phyloP scores from a whole-genome alignment of 2,797 vertebrate genomes.

The Macropodus opercularis region DNA sequence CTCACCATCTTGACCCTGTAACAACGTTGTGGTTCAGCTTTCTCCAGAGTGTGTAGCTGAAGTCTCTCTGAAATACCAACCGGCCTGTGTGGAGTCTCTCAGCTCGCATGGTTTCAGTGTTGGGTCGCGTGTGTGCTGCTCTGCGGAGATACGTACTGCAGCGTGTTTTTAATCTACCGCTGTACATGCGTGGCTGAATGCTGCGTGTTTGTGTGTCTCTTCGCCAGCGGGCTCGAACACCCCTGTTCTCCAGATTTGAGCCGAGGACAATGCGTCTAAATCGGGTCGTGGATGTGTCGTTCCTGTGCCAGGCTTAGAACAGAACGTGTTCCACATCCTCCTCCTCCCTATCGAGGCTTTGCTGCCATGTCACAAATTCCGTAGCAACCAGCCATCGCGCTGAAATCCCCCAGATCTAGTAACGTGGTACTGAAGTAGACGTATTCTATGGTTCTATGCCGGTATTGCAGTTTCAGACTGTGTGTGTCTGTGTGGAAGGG shows the following conservation, averaged over 20 bases:
- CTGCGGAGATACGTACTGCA: constrained; percentile 21
- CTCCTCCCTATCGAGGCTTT: constrained; percentile 32
- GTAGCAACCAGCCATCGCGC: constrained; percentile 31
- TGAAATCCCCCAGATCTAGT: constrained; percentile 1
- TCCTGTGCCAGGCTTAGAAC: constrained; percentile 52
- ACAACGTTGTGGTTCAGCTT: constrained; percentile 42
- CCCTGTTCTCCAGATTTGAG: constrained; percentile 31
- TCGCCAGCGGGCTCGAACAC: constrained; percentile 29
- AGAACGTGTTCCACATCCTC: constrained; percentile 42
- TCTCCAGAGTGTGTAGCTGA: constrained; percentile 34
- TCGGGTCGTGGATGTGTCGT: constrained; percentile 54
- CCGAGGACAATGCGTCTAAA: constrained; percentile 57
- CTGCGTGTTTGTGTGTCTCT: constrained; percentile 7
- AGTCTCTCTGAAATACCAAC: constrained; percentile 46
- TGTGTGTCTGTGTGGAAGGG: no score
- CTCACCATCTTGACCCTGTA: constrained; percentile 6
- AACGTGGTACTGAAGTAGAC: background rate
- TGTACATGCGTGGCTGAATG: constrained; percentile 6
- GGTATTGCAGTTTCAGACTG: background rate
- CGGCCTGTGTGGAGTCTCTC: constrained; percentile 35
- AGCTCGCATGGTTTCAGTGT: no score
- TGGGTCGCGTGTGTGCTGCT: no score
- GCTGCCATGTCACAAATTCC: constrained; percentile 45
- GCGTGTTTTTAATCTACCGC: background rate
- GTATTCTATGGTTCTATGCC: background rate